Evolutionary conservation across 2,113 vertebrate species (phyloP), one percentile per base, ranked within the genome.

Genomic region (Maccullochella peelii): DNA sequence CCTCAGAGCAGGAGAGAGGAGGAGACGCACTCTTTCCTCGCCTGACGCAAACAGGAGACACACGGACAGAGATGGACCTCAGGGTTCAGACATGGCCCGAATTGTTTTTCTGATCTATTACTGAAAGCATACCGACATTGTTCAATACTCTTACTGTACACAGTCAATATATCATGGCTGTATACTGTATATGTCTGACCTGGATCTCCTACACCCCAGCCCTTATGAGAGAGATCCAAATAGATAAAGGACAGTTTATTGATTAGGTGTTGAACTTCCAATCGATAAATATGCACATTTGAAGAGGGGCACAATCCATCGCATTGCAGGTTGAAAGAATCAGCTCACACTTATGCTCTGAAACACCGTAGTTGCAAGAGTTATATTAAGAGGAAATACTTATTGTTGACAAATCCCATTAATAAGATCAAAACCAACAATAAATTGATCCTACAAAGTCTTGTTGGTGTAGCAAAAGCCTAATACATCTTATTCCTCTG

Each of bases 31-130:
- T 83, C 85, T 88, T 92, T 91, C 84, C 89, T 85, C 58, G 66
- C 73, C 76, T 87, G 89, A 89, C 80, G 72, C 80, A 91, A 84
- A 91, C 75, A 88, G 85, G 84, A 89, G 87, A 92, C 89, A 84
- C 67, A 50, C 21, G 79, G 67, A 80, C 73, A 68, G 81, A 76
- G 82, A 91, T 52, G 66, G 59, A 80, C 79, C 76, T 74, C 77
- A 0, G 50, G 52, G 80, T 67, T 85, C 62, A 73, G 10, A 42
- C 69, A 54, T 10, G 27, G 27, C 40, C 27, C 4, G 2, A 40
- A 23, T 20, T 61, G 79, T 62, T 88, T 80, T 81, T 68, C 11
- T 73, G 52, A 81, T 68, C 27, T 63, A n/a, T 44, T 61, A 55
- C 42, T 25, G 52, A 79, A 79, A 52, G 21, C 47, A 42, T 2